Conservation (phyloP, 2,797 vertebrate genomes). For the Halcyon badia region DNA sequence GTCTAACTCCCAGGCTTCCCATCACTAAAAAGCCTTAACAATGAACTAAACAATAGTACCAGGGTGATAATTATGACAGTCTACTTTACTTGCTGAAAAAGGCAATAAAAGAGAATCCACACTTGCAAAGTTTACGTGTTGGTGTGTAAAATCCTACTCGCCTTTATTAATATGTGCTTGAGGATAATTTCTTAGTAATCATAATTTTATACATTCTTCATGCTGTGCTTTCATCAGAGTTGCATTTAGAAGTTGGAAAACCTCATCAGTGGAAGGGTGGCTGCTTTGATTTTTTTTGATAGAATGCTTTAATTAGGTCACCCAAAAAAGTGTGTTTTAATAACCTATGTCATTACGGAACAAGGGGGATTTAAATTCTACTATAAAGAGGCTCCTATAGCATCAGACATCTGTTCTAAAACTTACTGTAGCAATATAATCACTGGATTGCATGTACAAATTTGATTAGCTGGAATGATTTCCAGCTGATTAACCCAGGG, state of each 20-base stretch:
- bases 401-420: constrained; percentile 76
- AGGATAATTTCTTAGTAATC: constrained; percentile 75
- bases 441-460: constrained; percentile 71
- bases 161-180: constrained; percentile 75
- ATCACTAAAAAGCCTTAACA: constrained; percentile 1
- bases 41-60: constrained; percentile 59
- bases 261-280: neutral
- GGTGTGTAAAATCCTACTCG: constrained; percentile 77
- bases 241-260: constrained; percentile 46
- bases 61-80: constrained; percentile 55
- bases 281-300: constrained; percentile 71
- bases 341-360: constrained; percentile 71
- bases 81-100: constrained; percentile 53
- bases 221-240: constrained; percentile 57
- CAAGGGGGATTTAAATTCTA: constrained; percentile 69
- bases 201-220: constrained; percentile 75
- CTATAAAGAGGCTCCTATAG: constrained; percentile 53
- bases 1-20: constrained; percentile 11
- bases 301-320: constrained; percentile 75
- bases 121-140: constrained; percentile 55
- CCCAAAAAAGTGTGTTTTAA: constrained; percentile 73
- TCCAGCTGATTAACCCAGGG: constrained; percentile 77
- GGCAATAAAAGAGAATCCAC: constrained; percentile 57
- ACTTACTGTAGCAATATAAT: constrained; percentile 72
- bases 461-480: constrained; percentile 81